Base-by-base conservation (phyloP, 1,140 invertebrate genomes). In the Achatina immaculata region DNA sequence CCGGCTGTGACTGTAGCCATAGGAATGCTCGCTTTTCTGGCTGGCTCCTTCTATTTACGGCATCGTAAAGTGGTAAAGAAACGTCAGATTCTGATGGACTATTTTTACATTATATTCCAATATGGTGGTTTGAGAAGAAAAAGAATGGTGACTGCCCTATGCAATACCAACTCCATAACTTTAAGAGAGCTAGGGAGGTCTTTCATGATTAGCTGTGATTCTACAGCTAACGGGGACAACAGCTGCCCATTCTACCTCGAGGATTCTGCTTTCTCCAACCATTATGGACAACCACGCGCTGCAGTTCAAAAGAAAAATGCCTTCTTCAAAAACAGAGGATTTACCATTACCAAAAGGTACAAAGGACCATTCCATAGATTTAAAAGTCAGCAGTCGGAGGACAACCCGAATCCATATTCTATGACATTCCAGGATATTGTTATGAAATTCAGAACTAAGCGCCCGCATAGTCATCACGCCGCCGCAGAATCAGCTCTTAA, bases 91-190 rank as follows among this genome's bases (percentile, higher is more conserved):
- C 68, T 80, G 1, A 72, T 80, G 78, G 78, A 80, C 48, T 80
- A 80, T 36, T 72, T 80, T 48, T 72, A 80, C 34, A 80, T 80
- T 28, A 80, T 80, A 36, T 51, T 80, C 48, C 78, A 80, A 66
- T 80, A 71, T 43, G 78, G 78, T 9, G 78, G 78, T 19, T 19
- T 66, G 66, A 21, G 78, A 14, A 48, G 78, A 28, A 80, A 80
- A 34, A 48, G 78, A 42, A 80, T 80, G 78, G 78, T 80, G 28
- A 34, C 78, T 9, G 78, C 78, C 0, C 34, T 80, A 19, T 80
- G 78, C 42, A 80, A 80, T 34, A 80, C 78, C 4, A 80, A 80
- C 31, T 42, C 78, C 36, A 80, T 80, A 40, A 72, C 78, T 1
- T 34, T 80, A 16, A 80, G 68, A 58, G 66, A 80, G 7, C 68